Evolutionary conservation across 2,797 vertebrate species (phyloP).

Genomic region (Pseudomugil tenellus): DNA sequence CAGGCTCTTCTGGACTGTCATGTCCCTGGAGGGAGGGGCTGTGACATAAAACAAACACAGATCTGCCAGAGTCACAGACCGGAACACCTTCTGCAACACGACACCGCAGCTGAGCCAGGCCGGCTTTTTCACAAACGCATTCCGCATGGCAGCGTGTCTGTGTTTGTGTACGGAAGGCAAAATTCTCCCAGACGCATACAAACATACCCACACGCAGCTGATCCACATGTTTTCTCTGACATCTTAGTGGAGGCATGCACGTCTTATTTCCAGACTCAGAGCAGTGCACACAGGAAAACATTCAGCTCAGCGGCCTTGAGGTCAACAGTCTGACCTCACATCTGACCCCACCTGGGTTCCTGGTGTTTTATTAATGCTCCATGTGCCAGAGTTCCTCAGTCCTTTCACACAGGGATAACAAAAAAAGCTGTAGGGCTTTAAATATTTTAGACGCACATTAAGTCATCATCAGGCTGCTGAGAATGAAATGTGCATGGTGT

Average conservation of each 20-base stretch:
- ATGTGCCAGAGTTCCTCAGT: not conserved
- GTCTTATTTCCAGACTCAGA: slow-evolving; percentile 26
- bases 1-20: slow-evolving; percentile 71
- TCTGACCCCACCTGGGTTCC: slow-evolving; percentile 61
- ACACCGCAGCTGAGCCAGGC: slow-evolving; percentile 51
- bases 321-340: slow-evolving; percentile 54
- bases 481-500: not conserved
- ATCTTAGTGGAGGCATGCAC: slow-evolving; percentile 13
- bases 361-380: slow-evolving; percentile 48
- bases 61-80: slow-evolving; percentile 69
- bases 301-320: slow-evolving; percentile 44
- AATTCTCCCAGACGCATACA: slow-evolving; percentile 38
- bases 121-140: slow-evolving; percentile 36
- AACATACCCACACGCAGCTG: slow-evolving; percentile 36
- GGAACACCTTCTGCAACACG: slow-evolving; percentile 71
- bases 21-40: slow-evolving; percentile 74
- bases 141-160: slow-evolving; percentile 54
- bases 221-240: slow-evolving; percentile 26
- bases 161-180: slow-evolving; percentile 40
- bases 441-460: not conserved
- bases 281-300: slow-evolving; percentile 34
- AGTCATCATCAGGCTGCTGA: not conserved
- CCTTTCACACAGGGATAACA: not conserved
- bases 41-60: slow-evolving; percentile 79
- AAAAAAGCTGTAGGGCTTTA: slow-evolving; percentile 2